phyloP scores from a whole-genome alignment of 2,888 invertebrate species.

The Bedellia somnulentella region DNA sequence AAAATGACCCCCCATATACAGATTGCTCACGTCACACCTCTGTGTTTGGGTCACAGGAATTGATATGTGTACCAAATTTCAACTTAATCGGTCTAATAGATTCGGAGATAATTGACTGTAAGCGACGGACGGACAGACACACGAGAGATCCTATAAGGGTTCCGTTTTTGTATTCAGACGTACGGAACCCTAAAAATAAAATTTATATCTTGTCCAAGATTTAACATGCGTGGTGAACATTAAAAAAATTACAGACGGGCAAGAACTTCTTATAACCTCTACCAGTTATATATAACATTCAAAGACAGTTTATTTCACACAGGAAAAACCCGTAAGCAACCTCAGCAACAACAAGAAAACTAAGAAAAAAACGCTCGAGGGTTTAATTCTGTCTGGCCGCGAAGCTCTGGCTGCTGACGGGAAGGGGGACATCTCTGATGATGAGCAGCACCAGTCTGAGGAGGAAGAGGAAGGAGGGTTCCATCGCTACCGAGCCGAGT shows the following conservation, averaged over 20 bases:
- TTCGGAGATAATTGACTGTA: too few relatives aligned
- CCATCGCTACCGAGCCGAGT: conserved; percentile 62
- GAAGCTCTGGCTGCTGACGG: conserved; percentile 81
- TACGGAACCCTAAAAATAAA: too few relatives aligned
- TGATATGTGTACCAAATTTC: too few relatives aligned
- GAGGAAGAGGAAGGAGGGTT: conserved; percentile 42
- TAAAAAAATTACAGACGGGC: not conserved
- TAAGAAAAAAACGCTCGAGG: conserved; percentile 48
- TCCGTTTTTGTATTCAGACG: too few relatives aligned
- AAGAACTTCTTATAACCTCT: not conserved
- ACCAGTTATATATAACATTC: not conserved
- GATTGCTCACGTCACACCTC: too few relatives aligned
- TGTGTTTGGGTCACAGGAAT: too few relatives aligned
- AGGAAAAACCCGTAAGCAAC: not conserved
- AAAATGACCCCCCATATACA: too few relatives aligned
- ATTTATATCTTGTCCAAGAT: too few relatives aligned
- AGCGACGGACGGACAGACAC: too few relatives aligned
- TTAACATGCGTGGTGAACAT: too few relatives aligned
- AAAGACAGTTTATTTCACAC: not conserved
- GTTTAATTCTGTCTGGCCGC: conserved; percentile 74
- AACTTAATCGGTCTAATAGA: not conserved
- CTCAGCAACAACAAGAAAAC: conserved; percentile 16
- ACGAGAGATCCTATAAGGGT: too few relatives aligned
- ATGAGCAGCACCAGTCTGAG: conserved; percentile 57
- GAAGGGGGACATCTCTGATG: conserved; percentile 59